These are phyloP conservation scores for Emydocephalus ijimae DNA, from an alignment of 2,113 vertebrate genomes.

Conservation along the genomic window DNA sequence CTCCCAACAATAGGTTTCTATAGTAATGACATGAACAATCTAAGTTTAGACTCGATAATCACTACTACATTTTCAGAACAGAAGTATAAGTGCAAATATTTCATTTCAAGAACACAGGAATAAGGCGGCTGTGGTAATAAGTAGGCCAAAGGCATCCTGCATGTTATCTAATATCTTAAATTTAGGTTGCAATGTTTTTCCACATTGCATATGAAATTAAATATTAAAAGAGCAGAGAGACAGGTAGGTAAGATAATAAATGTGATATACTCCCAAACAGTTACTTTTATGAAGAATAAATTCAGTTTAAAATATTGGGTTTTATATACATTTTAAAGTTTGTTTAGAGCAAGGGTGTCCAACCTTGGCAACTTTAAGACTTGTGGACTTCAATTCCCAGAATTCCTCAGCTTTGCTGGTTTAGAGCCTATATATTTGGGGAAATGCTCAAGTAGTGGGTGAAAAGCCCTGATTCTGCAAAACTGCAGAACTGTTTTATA, in stretches of 20 bases:
- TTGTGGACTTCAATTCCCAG: too few species aligned
- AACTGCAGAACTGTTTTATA: background rate
- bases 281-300: background rate
- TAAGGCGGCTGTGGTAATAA: background rate
- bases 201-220: background rate
- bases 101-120: background rate
- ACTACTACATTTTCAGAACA: background rate
- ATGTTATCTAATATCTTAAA: conserved; percentile 21
- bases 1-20: background rate
- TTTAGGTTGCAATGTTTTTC: background rate
- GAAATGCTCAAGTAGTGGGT: background rate
- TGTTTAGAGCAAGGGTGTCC: background rate
- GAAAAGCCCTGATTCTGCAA: background rate
- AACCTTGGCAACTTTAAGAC: too few species aligned
- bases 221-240: background rate
- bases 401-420: too few species aligned
- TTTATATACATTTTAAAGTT: background rate
- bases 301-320: background rate
- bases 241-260: background rate
- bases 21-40: background rate
- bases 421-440: background rate
- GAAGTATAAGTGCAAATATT: background rate
- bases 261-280: background rate
- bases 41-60: conserved; percentile 4
- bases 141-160: conserved; percentile 9